Percentiles rank a stretch among this genome's conserved stretches.
phyloP scores from a whole-genome alignment of 2,113 vertebrate species.

The Tenebrosternarchus preto region DNA sequence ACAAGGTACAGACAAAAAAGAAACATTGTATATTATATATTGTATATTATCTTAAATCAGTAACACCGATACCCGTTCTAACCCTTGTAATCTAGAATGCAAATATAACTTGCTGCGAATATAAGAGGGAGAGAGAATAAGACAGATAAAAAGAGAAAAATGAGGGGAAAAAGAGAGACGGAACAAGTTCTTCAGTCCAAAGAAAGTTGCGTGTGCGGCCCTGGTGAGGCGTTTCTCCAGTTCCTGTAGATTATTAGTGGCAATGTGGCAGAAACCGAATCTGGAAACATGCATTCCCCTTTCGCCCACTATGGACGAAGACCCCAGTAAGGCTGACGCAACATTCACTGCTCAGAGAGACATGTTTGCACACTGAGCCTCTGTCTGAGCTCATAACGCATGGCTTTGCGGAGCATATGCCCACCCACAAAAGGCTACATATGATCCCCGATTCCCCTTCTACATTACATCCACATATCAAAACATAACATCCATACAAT shows the following conservation, averaged over 20 bases:
- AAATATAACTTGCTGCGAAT: neutral
- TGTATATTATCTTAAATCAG: constrained; percentile 69
- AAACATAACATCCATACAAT: too few relatives aligned
- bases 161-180: neutral
- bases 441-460: neutral
- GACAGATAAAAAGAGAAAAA: neutral
- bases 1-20: constrained; percentile 52
- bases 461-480: too few relatives aligned
- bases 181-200: constrained; percentile 10
- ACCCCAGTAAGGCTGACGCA: constrained; percentile 47
- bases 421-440: neutral
- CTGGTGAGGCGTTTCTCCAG: constrained; percentile 24
- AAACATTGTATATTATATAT: constrained; percentile 65
- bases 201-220: constrained; percentile 4
- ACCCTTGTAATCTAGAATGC: neutral
- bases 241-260: constrained; percentile 56
- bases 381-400: neutral
- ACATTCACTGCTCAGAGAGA: constrained; percentile 27
- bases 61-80: constrained; percentile 23
- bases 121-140: neutral
- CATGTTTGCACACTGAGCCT: neutral
- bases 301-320: constrained; percentile 46
- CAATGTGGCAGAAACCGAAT: constrained; percentile 62
- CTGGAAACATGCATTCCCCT: constrained; percentile 66
- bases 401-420: neutral